Evolutionary conservation across 2,113 vertebrate genomes (phyloP).

Genomic region (Rhinoptilus africanus): DNA sequence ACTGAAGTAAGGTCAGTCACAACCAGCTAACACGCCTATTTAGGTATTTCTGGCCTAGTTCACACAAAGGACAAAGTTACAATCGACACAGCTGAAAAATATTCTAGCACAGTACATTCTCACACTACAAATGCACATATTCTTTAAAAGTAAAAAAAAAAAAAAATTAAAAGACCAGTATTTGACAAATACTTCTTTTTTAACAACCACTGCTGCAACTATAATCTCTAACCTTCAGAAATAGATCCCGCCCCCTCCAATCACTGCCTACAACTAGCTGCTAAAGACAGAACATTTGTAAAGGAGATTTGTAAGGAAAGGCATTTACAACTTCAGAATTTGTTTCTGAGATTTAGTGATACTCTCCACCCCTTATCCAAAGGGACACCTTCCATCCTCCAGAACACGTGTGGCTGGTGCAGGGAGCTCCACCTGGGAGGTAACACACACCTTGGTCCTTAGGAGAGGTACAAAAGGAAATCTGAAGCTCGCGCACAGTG

Average conservation of each 20-base stretch:
- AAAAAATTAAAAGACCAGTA: neutral
- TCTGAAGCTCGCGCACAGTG: neutral
- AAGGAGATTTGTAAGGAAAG: neutral
- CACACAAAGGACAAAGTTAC: neutral
- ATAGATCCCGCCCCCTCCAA: neutral
- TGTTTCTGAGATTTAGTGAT: neutral
- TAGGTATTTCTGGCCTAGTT: neutral
- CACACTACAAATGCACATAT: neutral
- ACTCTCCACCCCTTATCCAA: neutral
- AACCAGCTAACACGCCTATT: neutral
- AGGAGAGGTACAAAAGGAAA: neutral
- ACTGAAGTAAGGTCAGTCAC: neutral
- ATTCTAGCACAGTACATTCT: neutral
- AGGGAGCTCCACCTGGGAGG: neutral
- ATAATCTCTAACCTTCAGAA: neutral
- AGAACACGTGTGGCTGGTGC: rapidly evolving
- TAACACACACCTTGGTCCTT: neutral
- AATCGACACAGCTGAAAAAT: neutral
- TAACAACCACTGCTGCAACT: neutral
- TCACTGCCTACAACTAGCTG: neutral
- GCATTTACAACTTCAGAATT: neutral
- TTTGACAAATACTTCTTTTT: neutral
- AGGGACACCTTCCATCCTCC: neutral
- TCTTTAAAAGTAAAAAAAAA: neutral
- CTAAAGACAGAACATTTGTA: neutral